Evolutionary conservation across 2,888 invertebrate genomes (phyloP), one percentile per base, ranked within the genome.

Genomic region (Macroteleia sp.): DNA sequence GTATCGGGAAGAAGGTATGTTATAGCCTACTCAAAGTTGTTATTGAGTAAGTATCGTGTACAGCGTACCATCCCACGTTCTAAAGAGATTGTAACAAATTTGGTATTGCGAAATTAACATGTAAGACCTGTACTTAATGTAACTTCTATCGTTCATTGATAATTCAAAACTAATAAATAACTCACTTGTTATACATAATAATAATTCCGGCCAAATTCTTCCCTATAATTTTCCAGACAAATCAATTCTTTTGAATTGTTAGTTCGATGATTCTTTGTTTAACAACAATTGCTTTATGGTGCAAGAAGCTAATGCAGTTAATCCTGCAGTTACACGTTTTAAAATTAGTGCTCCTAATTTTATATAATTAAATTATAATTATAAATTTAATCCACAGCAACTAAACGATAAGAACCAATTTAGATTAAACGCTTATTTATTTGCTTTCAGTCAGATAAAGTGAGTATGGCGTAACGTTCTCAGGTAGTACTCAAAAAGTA

Each of bases 391-490:
- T 46, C 28, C 28, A 8, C 36, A 39, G 20, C 20, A 48, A 36
- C 30, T 28, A 2, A 39, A 28, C 17, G 67, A 70, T 70, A 59
- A 59, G 44, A 59, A 14, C 59, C 69, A 70, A 70, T 59, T 70
- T 52, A 70, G 59, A 70, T 70, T 69, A 52, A 42, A 32, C 30
- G 28, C 69, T 50, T 70, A 59, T 70, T 59, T 70, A 52, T 70
- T 50, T 44, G 52, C 42, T 34, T 52, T n/a, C 14, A 22, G 8
- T 9, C 19, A 59, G 69, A 70, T 70, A 70, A 59, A 59, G 52
- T 25, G 17, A 30, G 30, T 34, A 28, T 52, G 41, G 34, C 59
- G 69, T 34, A 70, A 59, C 25, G 16, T 30, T 36, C 46, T 57
- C 57, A 54, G 57, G 25, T 57, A 50, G 41, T 52, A 42, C n/a